Evolutionary conservation across 2,113 vertebrate genomes (phyloP).

Genomic region (Heterotilapia buettikoferi): DNA sequence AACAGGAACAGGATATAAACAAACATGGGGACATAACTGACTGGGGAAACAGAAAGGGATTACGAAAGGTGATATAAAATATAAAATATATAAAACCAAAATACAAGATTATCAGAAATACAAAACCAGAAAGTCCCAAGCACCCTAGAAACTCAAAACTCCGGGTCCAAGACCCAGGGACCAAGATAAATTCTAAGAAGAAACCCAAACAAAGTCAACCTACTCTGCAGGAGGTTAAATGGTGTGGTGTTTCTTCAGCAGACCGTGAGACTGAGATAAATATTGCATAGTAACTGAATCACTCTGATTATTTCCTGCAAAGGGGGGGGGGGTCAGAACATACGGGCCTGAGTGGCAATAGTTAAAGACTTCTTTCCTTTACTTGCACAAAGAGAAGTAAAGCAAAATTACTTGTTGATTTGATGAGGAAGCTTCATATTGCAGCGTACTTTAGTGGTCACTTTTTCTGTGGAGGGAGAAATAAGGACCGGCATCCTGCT

Average conservation of each 20-base stretch:
- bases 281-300: conserved; percentile 65
- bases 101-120: not conserved
- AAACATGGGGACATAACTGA: not conserved
- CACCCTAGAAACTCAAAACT: not conserved
- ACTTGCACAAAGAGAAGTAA: not conserved
- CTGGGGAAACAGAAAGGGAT: not conserved
- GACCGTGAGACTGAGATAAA: conserved; percentile 43
- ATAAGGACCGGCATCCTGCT: conserved; percentile 24
- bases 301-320: conserved; percentile 59
- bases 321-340: conserved; percentile 6
- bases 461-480: conserved; percentile 9
- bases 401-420: conserved; percentile 18
- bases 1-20: not conserved
- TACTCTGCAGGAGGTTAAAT: not conserved
- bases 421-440: not conserved
- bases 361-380: conserved; percentile 2
- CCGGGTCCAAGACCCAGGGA: not conserved
- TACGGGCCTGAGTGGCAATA: not conserved
- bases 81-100: not conserved
- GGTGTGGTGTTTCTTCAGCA: not conserved
- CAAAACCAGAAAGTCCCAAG: not conserved
- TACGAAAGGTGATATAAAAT: not conserved
- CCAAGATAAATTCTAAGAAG: not conserved
- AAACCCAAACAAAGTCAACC: not conserved
- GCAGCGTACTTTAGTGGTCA: not conserved